Conservation (phyloP, 2,797 vertebrate genomes). For the Nothura maculosa region DNA sequence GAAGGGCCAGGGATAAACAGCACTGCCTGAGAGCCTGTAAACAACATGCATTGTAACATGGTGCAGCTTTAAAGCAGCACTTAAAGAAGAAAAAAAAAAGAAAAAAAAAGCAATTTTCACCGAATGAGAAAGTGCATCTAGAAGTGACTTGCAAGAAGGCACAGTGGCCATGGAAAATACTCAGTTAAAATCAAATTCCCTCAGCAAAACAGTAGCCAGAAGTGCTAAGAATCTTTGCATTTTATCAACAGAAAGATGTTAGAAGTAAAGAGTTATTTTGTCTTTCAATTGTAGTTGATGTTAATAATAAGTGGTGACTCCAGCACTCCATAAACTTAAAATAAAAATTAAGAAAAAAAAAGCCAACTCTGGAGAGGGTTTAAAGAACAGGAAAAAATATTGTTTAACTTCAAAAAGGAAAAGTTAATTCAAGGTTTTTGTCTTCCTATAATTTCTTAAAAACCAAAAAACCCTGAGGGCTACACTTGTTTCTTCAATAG, state of each 20-base stretch:
- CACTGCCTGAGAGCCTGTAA: background rate
- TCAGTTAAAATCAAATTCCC: background rate
- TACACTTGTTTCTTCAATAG: background rate
- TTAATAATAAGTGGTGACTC: background rate
- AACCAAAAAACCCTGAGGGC: background rate
- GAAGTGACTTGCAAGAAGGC: background rate
- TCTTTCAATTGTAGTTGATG: background rate
- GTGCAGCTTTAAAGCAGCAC: background rate
- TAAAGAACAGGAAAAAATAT: background rate
- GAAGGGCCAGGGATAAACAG: background rate
- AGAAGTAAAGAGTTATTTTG: background rate
- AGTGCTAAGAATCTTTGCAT: background rate
- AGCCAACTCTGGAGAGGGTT: background rate
- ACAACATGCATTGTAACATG: background rate
- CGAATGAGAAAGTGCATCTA: background rate
- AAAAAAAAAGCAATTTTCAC: background rate
- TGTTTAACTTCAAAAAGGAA: background rate
- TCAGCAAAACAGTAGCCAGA: background rate
- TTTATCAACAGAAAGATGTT: background rate
- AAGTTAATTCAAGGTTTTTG: background rate
- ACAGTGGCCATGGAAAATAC: background rate
- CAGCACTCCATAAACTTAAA: background rate
- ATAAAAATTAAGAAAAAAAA: too few species aligned
- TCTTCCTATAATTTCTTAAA: background rate
- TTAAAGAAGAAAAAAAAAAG: too few species aligned